Percentiles rank a stretch among this genome's conserved stretches.
phyloP scores from a whole-genome alignment of 2,797 vertebrate species.

The Tokudaia tokunoshimensis region DNA sequence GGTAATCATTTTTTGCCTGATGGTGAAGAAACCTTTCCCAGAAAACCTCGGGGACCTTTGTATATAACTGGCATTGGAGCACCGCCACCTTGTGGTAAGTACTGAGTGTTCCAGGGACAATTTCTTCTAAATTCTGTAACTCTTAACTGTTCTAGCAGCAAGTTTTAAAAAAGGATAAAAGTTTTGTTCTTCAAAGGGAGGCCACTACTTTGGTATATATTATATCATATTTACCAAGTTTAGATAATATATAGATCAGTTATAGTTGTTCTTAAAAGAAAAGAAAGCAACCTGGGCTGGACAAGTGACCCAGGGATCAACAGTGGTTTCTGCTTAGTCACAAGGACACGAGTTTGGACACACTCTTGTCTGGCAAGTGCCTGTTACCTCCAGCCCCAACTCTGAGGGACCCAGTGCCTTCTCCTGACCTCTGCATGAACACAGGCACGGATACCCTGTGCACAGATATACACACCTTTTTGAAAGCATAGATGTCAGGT shows the following conservation, averaged over 20 bases:
- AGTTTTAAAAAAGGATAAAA: not conserved
- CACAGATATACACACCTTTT: not conserved
- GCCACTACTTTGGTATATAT: not conserved
- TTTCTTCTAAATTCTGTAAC: not conserved
- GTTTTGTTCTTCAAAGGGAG: constrained; percentile 34
- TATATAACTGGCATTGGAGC: constrained; percentile 4
- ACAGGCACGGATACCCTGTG: not conserved
- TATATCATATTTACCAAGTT: not conserved
- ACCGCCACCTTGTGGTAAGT: constrained; percentile 82
- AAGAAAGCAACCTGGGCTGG: not conserved
- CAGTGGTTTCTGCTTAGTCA: not conserved
- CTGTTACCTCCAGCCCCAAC: not conserved
- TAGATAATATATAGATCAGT: constrained; percentile 26
- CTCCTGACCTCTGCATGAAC: not conserved
- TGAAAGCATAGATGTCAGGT: not conserved
- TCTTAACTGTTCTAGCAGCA: not conserved
- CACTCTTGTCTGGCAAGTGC: not conserved
- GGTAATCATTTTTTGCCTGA: not conserved
- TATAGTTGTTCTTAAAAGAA: not conserved
- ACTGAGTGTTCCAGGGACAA: not conserved
- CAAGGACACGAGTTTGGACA: not conserved
- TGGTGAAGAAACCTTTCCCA: constrained; percentile 34
- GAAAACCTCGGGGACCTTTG: not conserved
- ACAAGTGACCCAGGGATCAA: not conserved
- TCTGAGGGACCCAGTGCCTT: not conserved